These are phyloP conservation scores for Nomada fucata DNA, from an alignment of 2,888 invertebrate genomes.

Conservation along the genomic window DNA sequence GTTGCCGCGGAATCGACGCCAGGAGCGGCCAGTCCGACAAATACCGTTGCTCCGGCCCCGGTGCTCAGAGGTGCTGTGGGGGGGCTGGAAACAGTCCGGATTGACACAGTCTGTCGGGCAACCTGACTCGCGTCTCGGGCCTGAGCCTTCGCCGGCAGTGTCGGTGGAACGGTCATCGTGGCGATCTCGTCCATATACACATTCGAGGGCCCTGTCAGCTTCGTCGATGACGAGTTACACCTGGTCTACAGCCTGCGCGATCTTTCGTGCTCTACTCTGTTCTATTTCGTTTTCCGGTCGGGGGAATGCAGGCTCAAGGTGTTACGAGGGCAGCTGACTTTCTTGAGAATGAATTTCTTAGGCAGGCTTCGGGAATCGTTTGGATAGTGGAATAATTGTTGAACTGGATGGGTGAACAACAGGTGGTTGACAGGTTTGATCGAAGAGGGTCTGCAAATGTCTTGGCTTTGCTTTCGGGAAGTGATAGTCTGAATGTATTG, in stretches of 20 bases:
- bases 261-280: constrained; percentile 27
- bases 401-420: too few species aligned
- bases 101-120: constrained; percentile 79
- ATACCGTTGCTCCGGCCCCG: constrained; percentile 85
- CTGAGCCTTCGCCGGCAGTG: constrained; percentile 74
- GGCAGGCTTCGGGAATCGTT: too few species aligned
- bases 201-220: constrained; percentile 64
- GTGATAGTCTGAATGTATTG: neutral
- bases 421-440: too few species aligned
- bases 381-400: too few species aligned
- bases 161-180: constrained; percentile 79
- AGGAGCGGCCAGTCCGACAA: constrained; percentile 78
- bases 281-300: neutral
- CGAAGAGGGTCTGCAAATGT: too few species aligned
- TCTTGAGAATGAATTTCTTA: too few species aligned
- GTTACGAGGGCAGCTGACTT: too few species aligned
- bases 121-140: constrained; percentile 69
- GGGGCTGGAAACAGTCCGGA: constrained; percentile 78
- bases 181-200: constrained; percentile 76
- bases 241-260: constrained; percentile 41
- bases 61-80: constrained; percentile 73
- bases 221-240: constrained; percentile 41
- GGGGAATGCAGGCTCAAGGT: too few species aligned
- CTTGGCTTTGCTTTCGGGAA: neutral
- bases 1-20: constrained; percentile 78